Evolutionary conservation across 2,888 invertebrate species (phyloP).

Genomic region (Elegia similella): DNA sequence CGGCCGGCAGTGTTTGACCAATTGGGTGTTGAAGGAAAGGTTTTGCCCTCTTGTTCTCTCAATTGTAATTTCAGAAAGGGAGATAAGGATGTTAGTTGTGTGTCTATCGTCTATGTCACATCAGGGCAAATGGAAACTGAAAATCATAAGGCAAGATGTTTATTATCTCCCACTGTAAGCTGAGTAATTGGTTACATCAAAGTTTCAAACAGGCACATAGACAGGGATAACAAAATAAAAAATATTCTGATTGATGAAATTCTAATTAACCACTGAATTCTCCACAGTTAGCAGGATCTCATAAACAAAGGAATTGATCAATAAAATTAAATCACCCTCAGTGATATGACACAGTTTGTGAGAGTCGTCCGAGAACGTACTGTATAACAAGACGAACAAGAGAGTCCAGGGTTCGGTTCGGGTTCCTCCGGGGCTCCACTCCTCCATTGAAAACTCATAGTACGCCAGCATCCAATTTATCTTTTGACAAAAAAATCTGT

Average conservation of each 20-base stretch:
- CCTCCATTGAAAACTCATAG: conserved; percentile 78
- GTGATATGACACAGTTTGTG: conserved; percentile 43
- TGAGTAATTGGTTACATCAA: conserved; percentile 68
- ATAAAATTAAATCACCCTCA: conserved; percentile 53
- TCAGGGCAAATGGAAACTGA: conserved; percentile 65
- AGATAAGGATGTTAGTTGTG: conserved; percentile 20
- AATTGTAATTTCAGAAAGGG: conserved; percentile 19
- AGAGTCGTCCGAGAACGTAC: conserved; percentile 30
- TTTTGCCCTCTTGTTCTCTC: conserved; percentile 59
- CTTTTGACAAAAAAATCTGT: conserved; percentile 82
- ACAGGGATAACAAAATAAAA: conserved; percentile 80
- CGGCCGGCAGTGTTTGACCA: conserved; percentile 3
- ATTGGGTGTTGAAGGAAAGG: conserved; percentile 35
- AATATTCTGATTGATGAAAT: conserved; percentile 76
- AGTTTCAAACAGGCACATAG: conserved; percentile 67
- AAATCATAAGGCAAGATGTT: conserved; percentile 75
- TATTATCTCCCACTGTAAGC: conserved; percentile 77
- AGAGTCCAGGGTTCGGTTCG: conserved; percentile 54
- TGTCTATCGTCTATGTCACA: conserved; percentile 21
- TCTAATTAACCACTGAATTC: conserved; percentile 79
- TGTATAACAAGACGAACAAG: conserved; percentile 55
- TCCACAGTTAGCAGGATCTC: conserved; percentile 77
- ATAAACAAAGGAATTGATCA: conserved; percentile 79
- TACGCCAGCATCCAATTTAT: conserved; percentile 83
- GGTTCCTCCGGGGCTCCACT: conserved; percentile 70